Evolutionary conservation across 1,140 invertebrate species (phyloP), one percentile per base, ranked within the genome.

Genomic region (Drosophila grimshawi): DNA sequence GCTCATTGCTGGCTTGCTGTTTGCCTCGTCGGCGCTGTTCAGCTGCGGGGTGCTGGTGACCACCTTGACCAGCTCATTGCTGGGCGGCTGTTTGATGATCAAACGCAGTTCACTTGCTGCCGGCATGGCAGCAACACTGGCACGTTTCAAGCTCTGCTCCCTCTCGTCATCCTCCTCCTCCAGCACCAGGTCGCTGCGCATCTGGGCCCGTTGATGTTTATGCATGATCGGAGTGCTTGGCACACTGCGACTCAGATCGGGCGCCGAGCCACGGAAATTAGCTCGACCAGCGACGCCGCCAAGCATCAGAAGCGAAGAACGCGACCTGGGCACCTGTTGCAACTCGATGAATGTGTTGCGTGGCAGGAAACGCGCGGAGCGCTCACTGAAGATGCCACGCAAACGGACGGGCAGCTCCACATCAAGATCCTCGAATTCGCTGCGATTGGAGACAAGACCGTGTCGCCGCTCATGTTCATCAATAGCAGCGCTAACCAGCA

Each of bases 391-490:
- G 8, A 94, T 86, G 19, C 94, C 92, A 37, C 93, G 93, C 72
- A 91, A 55, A 0, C 81, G 78, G 6, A 89, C 0, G 80, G 94
- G 81, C 93, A 94, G 76, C 91, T 93, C 29, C 92, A 94, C 93
- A 91, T 94, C 33, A 89, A 93, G 8, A 71, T 93, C 65, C 93
- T 93, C 46, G 92, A 81, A 80, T 48, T 92, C 91, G 56, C 89
- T 61, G 7, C 93, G 72, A 65, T 94, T 94, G 2, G 91, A 82
- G 63, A 94, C 93, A 3, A 92, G 73, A 8, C 93, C 93, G 81
- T 92, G 93, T 39, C 93, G 93, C 61, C 82, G 92, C 89, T 94
- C 94, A 78, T 94, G 94, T 76, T 93, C 92, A 73, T 93, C 93
- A 29, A 94, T 88, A 41, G 86, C 80, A 46, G 68, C 35, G 29